Evolutionary conservation across 2,113 vertebrate species (phyloP).

Genomic region (Entelurus aequoreus): DNA sequence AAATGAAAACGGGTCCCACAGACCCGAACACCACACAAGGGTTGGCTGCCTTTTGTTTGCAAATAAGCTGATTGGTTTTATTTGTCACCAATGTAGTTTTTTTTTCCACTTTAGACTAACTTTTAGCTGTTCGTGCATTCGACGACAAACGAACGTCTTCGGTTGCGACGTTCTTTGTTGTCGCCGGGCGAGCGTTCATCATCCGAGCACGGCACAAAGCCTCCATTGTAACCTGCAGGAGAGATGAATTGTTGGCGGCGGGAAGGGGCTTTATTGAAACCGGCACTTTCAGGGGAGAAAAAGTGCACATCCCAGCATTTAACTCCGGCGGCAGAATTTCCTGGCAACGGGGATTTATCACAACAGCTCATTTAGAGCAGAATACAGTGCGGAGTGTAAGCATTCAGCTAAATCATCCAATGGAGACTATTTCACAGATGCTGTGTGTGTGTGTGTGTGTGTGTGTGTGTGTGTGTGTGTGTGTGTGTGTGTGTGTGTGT

Average conservation of each 20-base stretch:
- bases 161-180: background rate
- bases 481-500: background rate
- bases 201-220: background rate
- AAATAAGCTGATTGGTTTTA: too few species aligned
- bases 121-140: too few species aligned
- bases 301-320: slow-evolving; percentile 10
- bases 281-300: background rate
- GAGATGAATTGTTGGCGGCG: slow-evolving; percentile 1
- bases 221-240: background rate
- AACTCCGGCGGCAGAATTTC: slow-evolving; percentile 1
- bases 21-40: too few species aligned
- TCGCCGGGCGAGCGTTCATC: background rate
- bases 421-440: background rate
- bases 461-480: background rate
- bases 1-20: too few species aligned
- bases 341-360: background rate
- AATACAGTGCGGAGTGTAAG: background rate
- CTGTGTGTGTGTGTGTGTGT: background rate
- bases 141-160: background rate
- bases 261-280: background rate
- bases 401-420: slow-evolving; percentile 2
- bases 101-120: too few species aligned
- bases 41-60: too few species aligned
- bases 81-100: too few species aligned
- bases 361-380: slow-evolving; percentile 4